phyloP scores from a whole-genome alignment of 2,888 invertebrate genomes.

The Campaea margaritaria region DNA sequence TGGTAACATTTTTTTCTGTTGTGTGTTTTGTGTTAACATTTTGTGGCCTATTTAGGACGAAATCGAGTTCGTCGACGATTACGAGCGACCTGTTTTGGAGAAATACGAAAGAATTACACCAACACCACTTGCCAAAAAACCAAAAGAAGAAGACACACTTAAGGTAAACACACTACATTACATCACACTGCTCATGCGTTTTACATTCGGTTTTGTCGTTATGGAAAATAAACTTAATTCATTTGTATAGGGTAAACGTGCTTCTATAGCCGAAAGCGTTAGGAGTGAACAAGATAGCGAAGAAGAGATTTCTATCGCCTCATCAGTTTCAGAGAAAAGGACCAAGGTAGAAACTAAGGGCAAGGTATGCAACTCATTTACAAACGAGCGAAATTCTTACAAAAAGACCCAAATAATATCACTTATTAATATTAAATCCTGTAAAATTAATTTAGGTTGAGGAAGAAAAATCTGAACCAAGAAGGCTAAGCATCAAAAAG shows the following conservation, averaged over 20 bases:
- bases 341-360: slow-evolving; percentile 61
- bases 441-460: slow-evolving; percentile 59
- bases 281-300: slow-evolving; percentile 77
- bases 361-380: slow-evolving; percentile 56
- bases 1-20: slow-evolving; percentile 49
- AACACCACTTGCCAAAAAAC: slow-evolving; percentile 82
- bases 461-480: slow-evolving; percentile 67
- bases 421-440: slow-evolving; percentile 3
- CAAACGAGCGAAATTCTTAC: not conserved
- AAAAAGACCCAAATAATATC: slow-evolving; percentile 14
- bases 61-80: slow-evolving; percentile 88
- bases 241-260: slow-evolving; percentile 69
- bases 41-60: slow-evolving; percentile 77
- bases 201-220: slow-evolving; percentile 1
- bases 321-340: slow-evolving; percentile 71
- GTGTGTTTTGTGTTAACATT: slow-evolving; percentile 65
- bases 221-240: not conserved
- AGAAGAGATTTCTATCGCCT: slow-evolving; percentile 71
- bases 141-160: slow-evolving; percentile 75
- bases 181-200: slow-evolving; percentile 48
- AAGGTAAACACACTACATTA: slow-evolving; percentile 74
- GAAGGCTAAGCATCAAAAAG: slow-evolving; percentile 73
- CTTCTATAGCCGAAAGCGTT: slow-evolving; percentile 75
- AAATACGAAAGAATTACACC: slow-evolving; percentile 87
- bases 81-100: slow-evolving; percentile 91